Base-by-base conservation (phyloP, 2,888 invertebrate genomes). In the Camptogramma bilineatum region DNA sequence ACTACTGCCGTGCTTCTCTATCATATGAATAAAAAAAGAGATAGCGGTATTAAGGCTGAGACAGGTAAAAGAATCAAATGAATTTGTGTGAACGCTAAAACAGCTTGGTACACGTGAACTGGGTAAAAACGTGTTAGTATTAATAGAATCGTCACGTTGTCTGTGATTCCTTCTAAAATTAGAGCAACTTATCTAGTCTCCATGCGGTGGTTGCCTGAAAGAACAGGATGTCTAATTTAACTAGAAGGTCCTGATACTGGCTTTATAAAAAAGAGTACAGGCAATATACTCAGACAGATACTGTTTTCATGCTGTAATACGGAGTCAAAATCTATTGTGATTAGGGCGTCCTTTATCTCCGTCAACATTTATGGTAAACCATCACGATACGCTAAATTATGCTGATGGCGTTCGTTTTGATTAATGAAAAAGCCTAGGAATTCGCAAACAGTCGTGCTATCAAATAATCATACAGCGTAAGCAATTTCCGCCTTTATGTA, bases 371-470 rank as follows among this genome's bases (percentile, higher is more conserved):
- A 69, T 62, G 67, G 42, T 52, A 56, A 58, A 64, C 48, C 28
- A 44, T 50, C 58, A 52, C 61, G 50, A 56, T 61, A 68, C 60
- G 60, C 68, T 24, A 67, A 70, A 72, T 76, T 73, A 74, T 62
- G 63, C 52, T 68, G 66, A 73, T 72, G 67, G 68, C 62, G 58
- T 72, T 76, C 70, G 19, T 55, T 68, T 69, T 74, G 70, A 78
- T 70, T 70, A 72, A 73, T 72, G 62, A 67, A 66, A 70, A 69
- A 51, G 63, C 66, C 60, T 69, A 64, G 44, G 56, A 52, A 64
- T 66, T 68, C 54, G 52, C 47, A 62, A 58, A 55, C 19, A 51
- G 21, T 44, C 34, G 52, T 55, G 47, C 59, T 16, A 24, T 52
- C 46, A 44, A n/a, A n/a, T 31, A 24, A 24, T 24, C 5, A 28